phyloP scores from a whole-genome alignment of 92 coral and sea anemone species.

The Umimayanthus kanabou region DNA sequence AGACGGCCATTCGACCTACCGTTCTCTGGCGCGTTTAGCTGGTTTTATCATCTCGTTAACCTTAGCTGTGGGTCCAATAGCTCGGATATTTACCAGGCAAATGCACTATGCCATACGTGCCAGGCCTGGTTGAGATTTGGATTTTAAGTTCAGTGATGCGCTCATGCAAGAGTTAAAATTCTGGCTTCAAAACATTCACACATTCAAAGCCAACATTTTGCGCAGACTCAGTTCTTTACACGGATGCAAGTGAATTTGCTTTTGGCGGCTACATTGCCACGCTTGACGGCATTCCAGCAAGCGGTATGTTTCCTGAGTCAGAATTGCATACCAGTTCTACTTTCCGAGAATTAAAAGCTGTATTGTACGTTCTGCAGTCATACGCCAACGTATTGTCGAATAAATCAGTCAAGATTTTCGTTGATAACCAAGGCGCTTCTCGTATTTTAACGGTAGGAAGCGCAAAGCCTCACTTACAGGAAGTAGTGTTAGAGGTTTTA shows the following conservation, averaged over 20 bases:
- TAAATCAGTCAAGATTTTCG: slow-evolving; percentile 29
- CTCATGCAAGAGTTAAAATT: background rate
- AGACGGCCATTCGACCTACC: slow-evolving; percentile 17
- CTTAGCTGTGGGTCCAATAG: background rate
- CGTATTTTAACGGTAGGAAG: slow-evolving; percentile 41
- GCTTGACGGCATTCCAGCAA: background rate
- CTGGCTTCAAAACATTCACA: slow-evolving; percentile 24
- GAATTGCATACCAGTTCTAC: background rate
- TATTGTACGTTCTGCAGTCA: slow-evolving; percentile 16
- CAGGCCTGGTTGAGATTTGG: background rate
- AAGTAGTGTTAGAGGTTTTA: slow-evolving; percentile 19
- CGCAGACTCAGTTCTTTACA: slow-evolving; percentile 13
- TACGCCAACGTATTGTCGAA: slow-evolving; percentile 5
- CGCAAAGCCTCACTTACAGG: slow-evolving; percentile 44
- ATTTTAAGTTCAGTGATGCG: background rate
- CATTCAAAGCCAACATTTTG: slow-evolving; percentile 4
- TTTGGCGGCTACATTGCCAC: background rate
- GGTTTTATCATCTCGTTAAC: background rate
- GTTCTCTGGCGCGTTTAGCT: background rate
- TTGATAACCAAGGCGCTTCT: slow-evolving; percentile 38
- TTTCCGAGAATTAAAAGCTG: slow-evolving; percentile 4
- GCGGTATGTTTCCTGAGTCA: background rate
- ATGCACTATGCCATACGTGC: slow-evolving; percentile 1
- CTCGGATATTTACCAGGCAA: background rate
- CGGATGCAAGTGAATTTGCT: slow-evolving; percentile 10